Conservation (phyloP, 1,140 invertebrate species). For the Vanessa tameamea region DNA sequence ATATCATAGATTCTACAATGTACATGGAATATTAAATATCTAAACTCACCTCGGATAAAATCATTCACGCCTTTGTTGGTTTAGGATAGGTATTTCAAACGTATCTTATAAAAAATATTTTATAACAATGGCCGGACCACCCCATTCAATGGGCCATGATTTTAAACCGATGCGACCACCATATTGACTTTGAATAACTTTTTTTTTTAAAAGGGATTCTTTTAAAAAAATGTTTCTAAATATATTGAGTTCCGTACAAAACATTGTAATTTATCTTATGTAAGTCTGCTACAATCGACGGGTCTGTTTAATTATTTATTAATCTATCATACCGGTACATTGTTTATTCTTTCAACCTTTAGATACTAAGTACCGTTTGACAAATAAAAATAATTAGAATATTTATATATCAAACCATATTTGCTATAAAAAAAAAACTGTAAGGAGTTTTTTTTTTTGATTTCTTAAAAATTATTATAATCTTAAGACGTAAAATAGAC, state of each 20-base stretch:
- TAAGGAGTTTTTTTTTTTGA: not conserved
- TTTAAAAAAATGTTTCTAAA: too few relatives aligned
- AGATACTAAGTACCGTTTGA: too few relatives aligned
- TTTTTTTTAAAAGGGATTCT: not conserved
- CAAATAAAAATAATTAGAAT: too few relatives aligned
- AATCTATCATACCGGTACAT: too few relatives aligned
- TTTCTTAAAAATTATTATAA: not conserved
- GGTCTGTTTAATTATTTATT: too few relatives aligned
- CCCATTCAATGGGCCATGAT: constrained; percentile 27
- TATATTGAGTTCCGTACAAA: too few relatives aligned
- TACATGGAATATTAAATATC: constrained; percentile 11
- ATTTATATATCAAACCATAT: too few relatives aligned
- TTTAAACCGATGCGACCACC: constrained; percentile 23
- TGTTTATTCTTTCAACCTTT: too few relatives aligned
- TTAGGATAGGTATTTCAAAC: constrained; percentile 26
- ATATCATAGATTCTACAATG: not conserved
- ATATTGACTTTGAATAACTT: not conserved
- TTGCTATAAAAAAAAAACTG: too few relatives aligned
- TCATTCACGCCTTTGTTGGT: constrained; percentile 30
- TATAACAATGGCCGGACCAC: constrained; percentile 38
- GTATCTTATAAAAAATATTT: constrained; percentile 39
- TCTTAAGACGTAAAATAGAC: not conserved
- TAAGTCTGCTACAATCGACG: too few relatives aligned
- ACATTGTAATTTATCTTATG: too few relatives aligned
- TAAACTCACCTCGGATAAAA: constrained; percentile 21